These are phyloP conservation scores for Masticophis lateralis DNA, from an alignment of 2,797 vertebrate genomes.

Conservation along the genomic window DNA sequence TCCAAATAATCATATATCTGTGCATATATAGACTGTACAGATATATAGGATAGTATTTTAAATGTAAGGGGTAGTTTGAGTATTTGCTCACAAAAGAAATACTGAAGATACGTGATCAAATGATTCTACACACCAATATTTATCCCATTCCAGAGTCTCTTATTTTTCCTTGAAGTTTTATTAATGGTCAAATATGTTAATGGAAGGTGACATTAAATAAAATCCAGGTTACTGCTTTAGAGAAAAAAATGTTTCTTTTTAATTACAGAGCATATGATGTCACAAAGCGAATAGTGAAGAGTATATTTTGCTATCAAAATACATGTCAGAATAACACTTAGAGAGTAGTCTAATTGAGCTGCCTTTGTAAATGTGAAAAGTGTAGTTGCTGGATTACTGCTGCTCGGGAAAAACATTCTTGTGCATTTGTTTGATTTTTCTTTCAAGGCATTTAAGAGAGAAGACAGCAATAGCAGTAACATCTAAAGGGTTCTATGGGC, in stretches of 20 bases:
- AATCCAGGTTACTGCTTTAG: neutral
- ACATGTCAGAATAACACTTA: neutral
- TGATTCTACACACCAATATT: neutral
- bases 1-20: neutral
- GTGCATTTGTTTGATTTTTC: conserved; percentile 65
- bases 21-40: neutral
- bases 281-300: neutral
- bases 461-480: conserved; percentile 90
- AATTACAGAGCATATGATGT: neutral
- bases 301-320: neutral
- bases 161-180: neutral
- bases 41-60: neutral
- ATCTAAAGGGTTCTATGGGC: conserved; percentile 85
- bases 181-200: neutral
- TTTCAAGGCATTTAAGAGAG: conserved; percentile 84
- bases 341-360: conserved; percentile 15
- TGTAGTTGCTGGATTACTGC: conserved; percentile 19
- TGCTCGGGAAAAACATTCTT: conserved; percentile 47
- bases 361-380: conserved; percentile 19
- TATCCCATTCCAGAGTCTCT: neutral
- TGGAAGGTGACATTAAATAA: neutral
- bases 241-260: neutral
- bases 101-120: neutral
- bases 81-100: neutral
- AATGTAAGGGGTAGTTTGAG: neutral